A percentile compares a stretch with the other conserved stretches of the same genome.
These are phyloP conservation scores for Rhynchonycteris naso DNA, from an alignment of 2,797 vertebrate species.

Conservation along the genomic window DNA sequence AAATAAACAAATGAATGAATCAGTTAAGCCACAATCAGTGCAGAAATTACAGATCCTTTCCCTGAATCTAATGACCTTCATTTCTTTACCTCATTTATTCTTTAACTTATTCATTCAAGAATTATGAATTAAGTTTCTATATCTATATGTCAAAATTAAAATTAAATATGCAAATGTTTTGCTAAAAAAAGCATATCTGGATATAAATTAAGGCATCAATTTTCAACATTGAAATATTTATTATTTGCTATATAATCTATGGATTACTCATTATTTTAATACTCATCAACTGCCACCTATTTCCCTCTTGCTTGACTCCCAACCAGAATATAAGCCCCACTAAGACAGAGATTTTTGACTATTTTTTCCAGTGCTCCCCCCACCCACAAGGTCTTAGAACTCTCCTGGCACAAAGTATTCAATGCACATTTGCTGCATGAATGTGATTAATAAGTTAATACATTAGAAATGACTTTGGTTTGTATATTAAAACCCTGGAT, in stretches of 20 bases:
- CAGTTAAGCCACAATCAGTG: neutral
- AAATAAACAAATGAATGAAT: neutral
- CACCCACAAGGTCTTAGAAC: neutral
- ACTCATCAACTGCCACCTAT: neutral
- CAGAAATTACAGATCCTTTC: neutral
- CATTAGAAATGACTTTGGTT: neutral
- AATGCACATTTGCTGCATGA: neutral
- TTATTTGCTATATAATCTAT: neutral
- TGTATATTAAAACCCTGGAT: neutral
- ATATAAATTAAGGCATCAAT: neutral
- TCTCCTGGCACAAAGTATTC: neutral
- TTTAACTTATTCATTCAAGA: neutral
- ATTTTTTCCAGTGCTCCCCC: neutral
- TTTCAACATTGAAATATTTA: neutral
- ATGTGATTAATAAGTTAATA: neutral
- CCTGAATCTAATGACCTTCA: slow-evolving; percentile 22
- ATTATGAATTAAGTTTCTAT: neutral
- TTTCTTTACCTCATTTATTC: neutral
- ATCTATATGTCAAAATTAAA: neutral
- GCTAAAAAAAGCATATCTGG: neutral
- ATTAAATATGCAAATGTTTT: slow-evolving; percentile 8
- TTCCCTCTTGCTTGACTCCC: neutral
- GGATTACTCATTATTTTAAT: neutral
- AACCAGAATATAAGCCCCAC: neutral
- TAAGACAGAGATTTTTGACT: neutral